Evolutionary conservation across 2,888 invertebrate genomes (phyloP).

Genomic region (Choreutis nemorana): DNA sequence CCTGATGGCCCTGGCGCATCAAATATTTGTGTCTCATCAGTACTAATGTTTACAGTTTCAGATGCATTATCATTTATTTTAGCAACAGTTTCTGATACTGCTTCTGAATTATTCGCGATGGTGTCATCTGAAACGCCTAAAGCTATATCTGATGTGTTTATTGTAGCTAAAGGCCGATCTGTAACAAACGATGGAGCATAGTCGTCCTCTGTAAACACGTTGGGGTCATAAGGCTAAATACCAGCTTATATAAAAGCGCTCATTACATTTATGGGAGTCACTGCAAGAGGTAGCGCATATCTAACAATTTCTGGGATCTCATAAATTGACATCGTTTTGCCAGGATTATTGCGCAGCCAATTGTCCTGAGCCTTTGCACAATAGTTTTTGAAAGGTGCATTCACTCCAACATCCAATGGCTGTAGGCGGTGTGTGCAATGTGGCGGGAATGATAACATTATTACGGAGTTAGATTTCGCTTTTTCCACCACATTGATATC

Average conservation of each 20-base stretch:
- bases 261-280: no score
- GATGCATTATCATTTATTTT: no score
- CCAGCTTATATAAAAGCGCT: no score
- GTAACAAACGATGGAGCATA: constrained; percentile 4
- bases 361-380: constrained; percentile 7
- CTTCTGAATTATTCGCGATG: constrained; percentile 2
- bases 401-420: constrained; percentile 9
- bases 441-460: constrained; percentile 11
- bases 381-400: constrained; percentile 8
- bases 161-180: constrained; percentile 2
- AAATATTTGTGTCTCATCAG: constrained; percentile 4
- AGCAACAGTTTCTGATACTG: no score
- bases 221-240: no score
- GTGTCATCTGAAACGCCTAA: constrained; percentile 2
- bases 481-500: constrained; percentile 14
- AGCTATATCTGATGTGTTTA: no score
- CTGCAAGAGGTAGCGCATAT: neutral
- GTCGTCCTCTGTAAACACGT: constrained; percentile 4
- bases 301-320: constrained; percentile 2
- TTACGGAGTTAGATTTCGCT: constrained; percentile 14
- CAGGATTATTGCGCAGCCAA: constrained; percentile 8
- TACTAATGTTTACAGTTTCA: constrained; percentile 4
- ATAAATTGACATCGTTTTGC: constrained; percentile 10
- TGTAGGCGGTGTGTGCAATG: constrained; percentile 12
- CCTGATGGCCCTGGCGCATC: constrained; percentile 3